phyloP scores from a whole-genome alignment of 1,140 invertebrate genomes.

The Cecropterus lyciades region DNA sequence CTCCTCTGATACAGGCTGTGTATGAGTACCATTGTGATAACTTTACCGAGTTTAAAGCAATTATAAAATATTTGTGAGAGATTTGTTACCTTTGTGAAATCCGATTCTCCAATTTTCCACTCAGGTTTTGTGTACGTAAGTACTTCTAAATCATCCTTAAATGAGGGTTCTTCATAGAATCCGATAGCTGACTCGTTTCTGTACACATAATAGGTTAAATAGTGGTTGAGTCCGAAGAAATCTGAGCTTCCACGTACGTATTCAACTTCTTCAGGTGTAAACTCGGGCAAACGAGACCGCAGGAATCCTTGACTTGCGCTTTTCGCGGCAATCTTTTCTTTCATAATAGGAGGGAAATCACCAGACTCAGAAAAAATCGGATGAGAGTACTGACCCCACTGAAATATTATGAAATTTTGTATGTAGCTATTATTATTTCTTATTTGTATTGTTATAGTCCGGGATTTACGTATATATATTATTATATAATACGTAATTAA shows the following conservation, averaged over 20 bases:
- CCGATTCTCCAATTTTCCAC: conserved; percentile 41
- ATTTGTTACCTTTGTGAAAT: conserved; percentile 1
- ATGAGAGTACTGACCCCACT: conserved; percentile 69
- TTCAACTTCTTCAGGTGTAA: conserved; percentile 62
- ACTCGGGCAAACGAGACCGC: conserved; percentile 69
- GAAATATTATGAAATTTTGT: conserved; percentile 26
- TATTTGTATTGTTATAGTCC: too few species aligned
- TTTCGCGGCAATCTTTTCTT: conserved; percentile 79
- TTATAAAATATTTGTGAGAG: too few species aligned
- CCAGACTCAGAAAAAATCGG: conserved; percentile 85
- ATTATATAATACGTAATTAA: too few species aligned
- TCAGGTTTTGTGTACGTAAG: conserved; percentile 39
- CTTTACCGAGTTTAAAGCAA: too few species aligned
- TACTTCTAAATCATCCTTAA: conserved; percentile 49
- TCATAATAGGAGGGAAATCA: conserved; percentile 85
- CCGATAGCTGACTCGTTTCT: conserved; percentile 51
- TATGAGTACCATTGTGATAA: too few species aligned
- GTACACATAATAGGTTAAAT: conserved; percentile 68
- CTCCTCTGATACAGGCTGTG: too few species aligned
- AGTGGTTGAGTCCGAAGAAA: conserved; percentile 86
- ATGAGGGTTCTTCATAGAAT: conserved; percentile 46
- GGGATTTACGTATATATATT: too few species aligned
- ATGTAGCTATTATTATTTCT: too few species aligned
- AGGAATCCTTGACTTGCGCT: conserved; percentile 75
- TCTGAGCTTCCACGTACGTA: conserved; percentile 77